Percentiles rank a stretch among this genome's conserved stretches.
Conservation (phyloP, 2,797 vertebrate genomes). For the Leucoraja ocellata region DNA sequence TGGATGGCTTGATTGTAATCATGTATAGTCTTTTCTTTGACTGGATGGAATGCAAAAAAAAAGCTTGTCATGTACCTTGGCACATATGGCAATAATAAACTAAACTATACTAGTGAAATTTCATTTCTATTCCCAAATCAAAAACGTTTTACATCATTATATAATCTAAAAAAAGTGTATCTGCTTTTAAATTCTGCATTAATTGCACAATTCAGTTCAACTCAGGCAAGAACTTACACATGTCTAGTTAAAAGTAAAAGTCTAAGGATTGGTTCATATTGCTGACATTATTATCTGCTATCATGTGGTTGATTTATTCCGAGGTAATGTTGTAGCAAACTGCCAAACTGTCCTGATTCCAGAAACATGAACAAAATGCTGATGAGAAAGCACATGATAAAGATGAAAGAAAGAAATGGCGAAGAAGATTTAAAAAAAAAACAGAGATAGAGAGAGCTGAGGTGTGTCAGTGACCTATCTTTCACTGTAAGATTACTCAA, state of each 20-base stretch:
- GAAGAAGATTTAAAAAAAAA: slow-evolving; percentile 40
- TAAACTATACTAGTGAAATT: not conserved
- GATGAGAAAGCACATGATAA: slow-evolving; percentile 2
- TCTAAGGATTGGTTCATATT: not conserved
- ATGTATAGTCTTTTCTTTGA: no score
- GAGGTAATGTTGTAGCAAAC: not conserved
- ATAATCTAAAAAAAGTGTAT: not conserved
- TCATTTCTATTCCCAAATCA: not conserved
- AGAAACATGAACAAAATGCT: not conserved
- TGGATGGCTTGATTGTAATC: no score
- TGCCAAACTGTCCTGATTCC: not conserved
- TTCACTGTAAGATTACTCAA: slow-evolving; percentile 83
- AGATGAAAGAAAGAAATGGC: slow-evolving; percentile 48
- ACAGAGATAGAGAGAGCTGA: slow-evolving; percentile 70
- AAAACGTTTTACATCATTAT: not conserved
- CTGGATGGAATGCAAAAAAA: no score
- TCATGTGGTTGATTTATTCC: not conserved
- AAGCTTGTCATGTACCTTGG: no score
- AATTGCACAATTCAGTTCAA: not conserved
- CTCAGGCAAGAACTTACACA: not conserved
- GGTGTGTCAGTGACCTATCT: slow-evolving; percentile 75
- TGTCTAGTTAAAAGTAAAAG: not conserved
- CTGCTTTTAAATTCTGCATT: not conserved
- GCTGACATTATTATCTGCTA: not conserved
- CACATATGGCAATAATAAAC: no score